These are phyloP conservation scores for Urocyon cinereoargenteus DNA, from an alignment of 2,797 vertebrate genomes.

Conservation along the genomic window DNA sequence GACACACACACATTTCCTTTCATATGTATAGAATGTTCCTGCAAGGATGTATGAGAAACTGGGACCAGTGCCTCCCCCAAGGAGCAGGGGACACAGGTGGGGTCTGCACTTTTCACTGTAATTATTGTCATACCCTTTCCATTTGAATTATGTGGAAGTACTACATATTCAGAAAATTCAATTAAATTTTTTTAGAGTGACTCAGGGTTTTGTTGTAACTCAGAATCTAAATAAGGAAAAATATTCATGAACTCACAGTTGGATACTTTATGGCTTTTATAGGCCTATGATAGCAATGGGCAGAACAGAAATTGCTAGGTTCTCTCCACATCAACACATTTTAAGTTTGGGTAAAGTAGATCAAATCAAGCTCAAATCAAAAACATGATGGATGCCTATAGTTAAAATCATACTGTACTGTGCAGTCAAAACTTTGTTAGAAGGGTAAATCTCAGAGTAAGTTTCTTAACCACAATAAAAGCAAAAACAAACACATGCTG, in stretches of 20 bases:
- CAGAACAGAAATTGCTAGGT: not conserved
- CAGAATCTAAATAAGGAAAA: not conserved
- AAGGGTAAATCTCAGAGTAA: not conserved
- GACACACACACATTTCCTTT: not conserved
- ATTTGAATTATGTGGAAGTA: not conserved
- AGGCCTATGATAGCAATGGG: not conserved
- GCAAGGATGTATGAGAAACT: not conserved
- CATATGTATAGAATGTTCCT: not conserved
- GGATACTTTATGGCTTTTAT: not conserved
- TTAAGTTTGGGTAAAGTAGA: not conserved
- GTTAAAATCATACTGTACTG: not conserved
- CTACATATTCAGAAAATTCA: not conserved
- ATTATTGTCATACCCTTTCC: not conserved
- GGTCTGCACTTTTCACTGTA: not conserved
- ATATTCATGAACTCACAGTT: not conserved
- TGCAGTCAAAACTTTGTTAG: not conserved
- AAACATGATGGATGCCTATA: not conserved
- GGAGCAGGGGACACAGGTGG: not conserved
- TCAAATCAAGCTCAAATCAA: not conserved
- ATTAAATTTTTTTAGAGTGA: not conserved
- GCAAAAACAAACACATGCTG: not conserved
- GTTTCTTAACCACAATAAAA: not conserved
- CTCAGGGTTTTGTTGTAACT: not conserved
- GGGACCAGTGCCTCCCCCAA: not conserved
- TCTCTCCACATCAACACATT: not conserved